Evolutionary conservation across 2,888 invertebrate species (phyloP).

Genomic region (Drosophila borealis): DNA sequence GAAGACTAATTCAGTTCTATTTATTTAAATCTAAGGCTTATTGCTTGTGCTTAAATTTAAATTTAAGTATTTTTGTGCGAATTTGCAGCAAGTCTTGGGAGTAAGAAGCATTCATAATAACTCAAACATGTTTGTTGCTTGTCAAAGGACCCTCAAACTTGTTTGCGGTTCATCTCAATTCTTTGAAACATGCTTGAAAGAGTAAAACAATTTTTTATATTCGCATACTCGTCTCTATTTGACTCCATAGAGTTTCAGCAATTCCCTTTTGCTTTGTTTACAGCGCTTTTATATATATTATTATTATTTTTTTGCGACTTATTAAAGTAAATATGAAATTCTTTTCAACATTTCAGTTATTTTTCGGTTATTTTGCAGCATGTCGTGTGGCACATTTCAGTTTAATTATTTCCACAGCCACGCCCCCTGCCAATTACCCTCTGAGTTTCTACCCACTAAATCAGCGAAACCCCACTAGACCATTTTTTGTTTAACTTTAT

Average conservation of each 20-base stretch:
- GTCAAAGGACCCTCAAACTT: not conserved
- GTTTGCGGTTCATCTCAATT: too few relatives aligned
- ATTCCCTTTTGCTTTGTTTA: not conserved
- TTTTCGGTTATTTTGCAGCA: conserved; percentile 3
- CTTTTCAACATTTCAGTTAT: conserved; percentile 20
- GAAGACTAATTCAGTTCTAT: too few relatives aligned
- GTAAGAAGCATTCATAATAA: not conserved
- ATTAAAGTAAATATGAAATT: conserved; percentile 1
- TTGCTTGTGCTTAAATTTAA: too few relatives aligned
- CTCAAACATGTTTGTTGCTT: not conserved
- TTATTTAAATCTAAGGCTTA: too few relatives aligned
- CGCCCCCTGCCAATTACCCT: not conserved
- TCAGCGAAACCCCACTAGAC: not conserved
- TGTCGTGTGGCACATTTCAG: conserved; percentile 23
- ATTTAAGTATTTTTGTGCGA: too few relatives aligned
- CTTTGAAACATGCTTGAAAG: too few relatives aligned
- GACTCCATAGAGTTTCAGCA: not conserved
- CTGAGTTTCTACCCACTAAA: not conserved
- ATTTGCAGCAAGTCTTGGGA: too few relatives aligned
- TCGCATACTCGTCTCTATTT: too few relatives aligned
- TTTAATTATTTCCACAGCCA: conserved; percentile 20
- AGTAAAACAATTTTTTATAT: too few relatives aligned
- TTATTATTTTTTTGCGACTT: not conserved
- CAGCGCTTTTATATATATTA: not conserved
- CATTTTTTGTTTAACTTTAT: not conserved